These are phyloP conservation scores for Solen grandis DNA, from an alignment of 1,140 invertebrate species.

Conservation along the genomic window DNA sequence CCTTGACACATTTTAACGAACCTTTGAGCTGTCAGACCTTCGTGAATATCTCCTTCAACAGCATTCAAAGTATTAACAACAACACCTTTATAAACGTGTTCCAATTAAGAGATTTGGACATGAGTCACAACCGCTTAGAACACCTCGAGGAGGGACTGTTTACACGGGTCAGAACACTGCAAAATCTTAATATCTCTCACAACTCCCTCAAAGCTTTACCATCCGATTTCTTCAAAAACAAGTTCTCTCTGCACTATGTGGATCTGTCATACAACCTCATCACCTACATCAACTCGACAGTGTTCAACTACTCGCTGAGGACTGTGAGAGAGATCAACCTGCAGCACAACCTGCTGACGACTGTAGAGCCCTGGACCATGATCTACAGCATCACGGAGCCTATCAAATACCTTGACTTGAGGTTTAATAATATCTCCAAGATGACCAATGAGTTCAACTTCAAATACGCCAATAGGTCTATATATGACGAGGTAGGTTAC, in stretches of 20 bases:
- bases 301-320: constrained; percentile 22
- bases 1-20: too few relatives aligned
- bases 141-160: constrained; percentile 1
- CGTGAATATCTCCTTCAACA: too few relatives aligned
- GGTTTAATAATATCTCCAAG: constrained; percentile 48
- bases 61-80: too few relatives aligned
- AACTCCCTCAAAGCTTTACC: constrained; percentile 10
- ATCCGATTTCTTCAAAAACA: constrained; percentile 26
- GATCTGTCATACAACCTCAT: constrained; percentile 42
- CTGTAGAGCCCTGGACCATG: constrained; percentile 36
- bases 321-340: neutral
- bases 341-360: constrained; percentile 15
- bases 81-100: too few relatives aligned
- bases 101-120: too few relatives aligned
- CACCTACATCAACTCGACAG: neutral
- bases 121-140: too few relatives aligned
- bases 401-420: constrained; percentile 6
- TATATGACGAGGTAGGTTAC: constrained; percentile 19
- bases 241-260: neutral
- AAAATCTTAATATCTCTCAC: constrained; percentile 13
- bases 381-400: neutral
- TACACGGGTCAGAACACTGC: neutral
- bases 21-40: too few relatives aligned
- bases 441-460: constrained; percentile 62
- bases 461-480: constrained; percentile 36